Evolutionary conservation across 2,113 vertebrate genomes (phyloP).

Genomic region (Rhizomys pruinosus): DNA sequence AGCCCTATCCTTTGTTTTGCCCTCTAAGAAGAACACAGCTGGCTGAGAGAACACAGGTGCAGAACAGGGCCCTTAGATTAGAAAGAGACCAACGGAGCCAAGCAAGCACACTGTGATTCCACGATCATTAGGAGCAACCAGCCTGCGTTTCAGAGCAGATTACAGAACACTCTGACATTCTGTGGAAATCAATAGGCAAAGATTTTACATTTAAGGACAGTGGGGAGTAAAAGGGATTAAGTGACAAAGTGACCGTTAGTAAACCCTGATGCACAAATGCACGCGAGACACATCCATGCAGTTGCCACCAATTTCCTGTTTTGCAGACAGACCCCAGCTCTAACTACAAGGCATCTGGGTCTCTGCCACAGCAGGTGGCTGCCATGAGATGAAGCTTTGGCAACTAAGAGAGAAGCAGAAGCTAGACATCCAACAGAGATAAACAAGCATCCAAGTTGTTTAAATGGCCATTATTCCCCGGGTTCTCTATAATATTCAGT

Average conservation of each 20-base stretch:
- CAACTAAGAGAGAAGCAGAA: background rate
- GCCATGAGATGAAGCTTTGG: background rate
- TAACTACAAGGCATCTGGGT: background rate
- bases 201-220: constrained; percentile 12
- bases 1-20: background rate
- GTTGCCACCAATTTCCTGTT: background rate
- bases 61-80: no score
- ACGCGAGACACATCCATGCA: background rate
- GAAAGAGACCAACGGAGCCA: background rate
- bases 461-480: background rate
- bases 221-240: background rate
- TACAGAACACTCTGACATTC: background rate
- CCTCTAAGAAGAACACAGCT: background rate
- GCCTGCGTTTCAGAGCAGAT: background rate
- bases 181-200: constrained; percentile 6
- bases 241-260: background rate
- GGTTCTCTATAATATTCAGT: background rate
- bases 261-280: background rate
- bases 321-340: background rate
- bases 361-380: background rate
- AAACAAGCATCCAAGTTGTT: background rate
- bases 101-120: background rate
- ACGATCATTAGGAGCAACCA: background rate
- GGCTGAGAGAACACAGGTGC: background rate
- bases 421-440: background rate